phyloP scores from a whole-genome alignment of 2,888 invertebrate genomes.

The Phengaris arion region DNA sequence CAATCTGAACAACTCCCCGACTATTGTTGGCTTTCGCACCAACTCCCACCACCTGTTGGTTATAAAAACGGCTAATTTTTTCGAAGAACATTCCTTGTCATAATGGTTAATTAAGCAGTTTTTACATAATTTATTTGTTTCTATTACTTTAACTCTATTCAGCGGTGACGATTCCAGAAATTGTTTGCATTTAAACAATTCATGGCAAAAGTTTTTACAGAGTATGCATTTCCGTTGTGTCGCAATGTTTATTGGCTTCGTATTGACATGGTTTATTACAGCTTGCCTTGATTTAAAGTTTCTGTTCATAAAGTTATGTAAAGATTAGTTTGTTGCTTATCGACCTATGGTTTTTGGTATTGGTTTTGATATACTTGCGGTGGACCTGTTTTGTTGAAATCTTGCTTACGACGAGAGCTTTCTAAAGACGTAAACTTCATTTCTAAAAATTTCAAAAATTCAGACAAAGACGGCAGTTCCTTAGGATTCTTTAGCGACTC shows the following conservation, averaged over 20 bases:
- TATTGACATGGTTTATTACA: no score
- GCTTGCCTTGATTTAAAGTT: no score
- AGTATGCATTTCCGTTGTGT: neutral
- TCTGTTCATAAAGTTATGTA: no score
- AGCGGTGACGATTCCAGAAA: neutral
- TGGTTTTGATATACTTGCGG: no score
- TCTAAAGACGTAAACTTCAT: neutral
- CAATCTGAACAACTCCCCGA: constrained; percentile 22
- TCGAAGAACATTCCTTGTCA: neutral
- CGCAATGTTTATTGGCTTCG: no score
- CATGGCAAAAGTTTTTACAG: no score
- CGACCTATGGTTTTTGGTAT: no score
- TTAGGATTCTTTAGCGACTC: neutral
- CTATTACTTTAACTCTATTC: neutral
- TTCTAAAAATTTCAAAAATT: neutral
- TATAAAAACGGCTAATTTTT: neutral
- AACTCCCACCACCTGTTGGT: constrained; percentile 2
- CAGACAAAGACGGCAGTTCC: neutral
- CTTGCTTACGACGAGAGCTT: no score
- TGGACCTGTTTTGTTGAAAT: no score
- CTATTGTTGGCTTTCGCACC: constrained; percentile 28
- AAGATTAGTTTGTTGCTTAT: no score
- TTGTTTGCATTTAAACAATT: neutral
- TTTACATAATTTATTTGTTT: neutral
- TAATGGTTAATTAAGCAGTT: neutral